Conservation (phyloP, 2,113 vertebrate genomes). For the Gopherus flavomarginatus region DNA sequence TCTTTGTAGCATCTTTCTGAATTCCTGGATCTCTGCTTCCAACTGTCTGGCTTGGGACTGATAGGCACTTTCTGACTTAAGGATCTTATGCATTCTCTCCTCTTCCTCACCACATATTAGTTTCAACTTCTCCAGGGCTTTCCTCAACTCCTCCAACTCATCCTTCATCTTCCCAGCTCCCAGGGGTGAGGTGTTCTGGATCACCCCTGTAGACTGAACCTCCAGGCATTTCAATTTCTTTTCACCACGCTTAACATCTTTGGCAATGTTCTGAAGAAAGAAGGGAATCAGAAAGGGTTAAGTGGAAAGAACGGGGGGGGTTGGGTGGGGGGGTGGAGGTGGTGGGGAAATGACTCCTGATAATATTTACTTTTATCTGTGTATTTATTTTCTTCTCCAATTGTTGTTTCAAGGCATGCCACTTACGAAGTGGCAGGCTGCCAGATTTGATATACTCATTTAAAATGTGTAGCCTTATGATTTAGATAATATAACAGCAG, state of each 20-base stretch:
- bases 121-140: constrained; percentile 84
- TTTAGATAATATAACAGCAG: not conserved
- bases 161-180: constrained; percentile 83
- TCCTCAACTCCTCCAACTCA: constrained; percentile 85
- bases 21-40: constrained; percentile 78
- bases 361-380: not conserved
- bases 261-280: constrained; percentile 76
- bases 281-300: not conserved
- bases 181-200: constrained; percentile 86
- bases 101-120: constrained; percentile 76
- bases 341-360: not conserved
- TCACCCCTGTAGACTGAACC: constrained; percentile 75
- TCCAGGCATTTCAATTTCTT: constrained; percentile 84
- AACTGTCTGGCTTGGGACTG: constrained; percentile 75
- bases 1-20: constrained; percentile 77
- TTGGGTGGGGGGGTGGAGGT: not conserved
- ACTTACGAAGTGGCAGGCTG: not conserved
- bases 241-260: constrained; percentile 81
- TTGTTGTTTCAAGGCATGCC: not conserved
- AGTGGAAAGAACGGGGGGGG: not conserved
- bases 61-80: constrained; percentile 81
- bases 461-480: not conserved
- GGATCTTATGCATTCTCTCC: constrained; percentile 74
- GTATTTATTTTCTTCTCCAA: not conserved
- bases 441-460: not conserved